Percentiles rank a stretch among this genome's conserved stretches.
Evolutionary conservation across 2,888 invertebrate species (phyloP).

Genomic region (Limnephilus marmoratus): DNA sequence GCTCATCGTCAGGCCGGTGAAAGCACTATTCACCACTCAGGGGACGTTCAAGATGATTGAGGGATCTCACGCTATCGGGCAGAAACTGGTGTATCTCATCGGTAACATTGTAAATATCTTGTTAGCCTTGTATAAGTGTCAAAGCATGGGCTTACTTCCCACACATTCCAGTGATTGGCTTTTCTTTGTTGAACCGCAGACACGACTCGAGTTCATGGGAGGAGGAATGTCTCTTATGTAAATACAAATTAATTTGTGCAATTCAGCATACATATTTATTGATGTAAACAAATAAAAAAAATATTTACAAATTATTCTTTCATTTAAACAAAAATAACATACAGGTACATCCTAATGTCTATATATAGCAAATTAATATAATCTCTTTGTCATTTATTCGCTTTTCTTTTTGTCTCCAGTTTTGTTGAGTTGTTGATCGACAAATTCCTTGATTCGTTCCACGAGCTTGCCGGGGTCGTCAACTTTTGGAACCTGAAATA

Average conservation of each 20-base stretch:
- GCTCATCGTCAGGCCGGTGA: conserved; percentile 97
- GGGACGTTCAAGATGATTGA: conserved; percentile 96
- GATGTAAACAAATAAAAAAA: conserved; percentile 58
- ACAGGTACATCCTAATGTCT: conserved; percentile 37
- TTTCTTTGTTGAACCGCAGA: conserved; percentile 95
- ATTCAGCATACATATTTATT: conserved; percentile 68
- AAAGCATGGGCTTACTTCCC: conserved; percentile 97
- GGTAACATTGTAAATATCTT: conserved; percentile 95
- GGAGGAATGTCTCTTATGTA: conserved; percentile 85
- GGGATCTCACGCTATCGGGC: conserved; percentile 91
- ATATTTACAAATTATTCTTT: conserved; percentile 52
- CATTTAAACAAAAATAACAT: conserved; percentile 39
- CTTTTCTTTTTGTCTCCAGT: conserved; percentile 71
- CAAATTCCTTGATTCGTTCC: conserved; percentile 82
- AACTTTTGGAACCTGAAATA: conserved; percentile 87
- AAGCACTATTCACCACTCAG: conserved; percentile 94
- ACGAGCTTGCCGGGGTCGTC: conserved; percentile 88
- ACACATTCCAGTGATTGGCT: conserved; percentile 99
- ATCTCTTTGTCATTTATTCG: conserved; percentile 68
- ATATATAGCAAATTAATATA: background rate
- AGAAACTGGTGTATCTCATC: conserved; percentile 94
- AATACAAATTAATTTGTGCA: conserved; percentile 65
- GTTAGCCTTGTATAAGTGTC: conserved; percentile 96
- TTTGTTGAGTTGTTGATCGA: conserved; percentile 80
- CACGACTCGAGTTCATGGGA: conserved; percentile 89